These are phyloP conservation scores for Tridacna gigas DNA, from an alignment of 2,888 invertebrate genomes.

Conservation along the genomic window DNA sequence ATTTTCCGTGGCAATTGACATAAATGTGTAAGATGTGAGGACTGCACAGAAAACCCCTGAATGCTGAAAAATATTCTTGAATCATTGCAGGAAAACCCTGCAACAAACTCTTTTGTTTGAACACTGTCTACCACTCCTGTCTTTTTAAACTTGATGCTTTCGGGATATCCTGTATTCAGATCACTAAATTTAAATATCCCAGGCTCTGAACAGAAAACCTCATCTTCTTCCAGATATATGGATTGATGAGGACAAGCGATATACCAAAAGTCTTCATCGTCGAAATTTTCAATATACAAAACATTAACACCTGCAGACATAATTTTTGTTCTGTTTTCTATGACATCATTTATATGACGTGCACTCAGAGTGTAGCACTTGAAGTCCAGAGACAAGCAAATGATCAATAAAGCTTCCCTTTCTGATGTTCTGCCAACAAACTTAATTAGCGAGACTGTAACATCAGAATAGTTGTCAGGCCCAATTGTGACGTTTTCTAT, in stretches of 20 bases:
- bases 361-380: background rate
- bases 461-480: background rate
- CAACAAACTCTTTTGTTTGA: background rate
- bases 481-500: background rate
- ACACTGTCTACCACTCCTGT: background rate
- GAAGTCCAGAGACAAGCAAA: background rate
- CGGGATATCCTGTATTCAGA: background rate
- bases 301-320: background rate
- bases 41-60: background rate
- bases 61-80: conserved; percentile 25
- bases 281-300: background rate
- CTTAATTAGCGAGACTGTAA: background rate
- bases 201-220: background rate
- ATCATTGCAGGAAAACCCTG: background rate
- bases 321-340: background rate
- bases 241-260: conserved; percentile 18
- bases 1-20: background rate
- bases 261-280: background rate
- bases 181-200: background rate
- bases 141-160: background rate
- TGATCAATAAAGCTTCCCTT: background rate
- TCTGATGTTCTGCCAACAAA: background rate
- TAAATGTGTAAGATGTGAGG: conserved; percentile 12
- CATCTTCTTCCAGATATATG: background rate
- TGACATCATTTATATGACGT: background rate